These are phyloP conservation scores for Carassius auratus DNA, from an alignment of 2,113 vertebrate species.

Conservation along the genomic window DNA sequence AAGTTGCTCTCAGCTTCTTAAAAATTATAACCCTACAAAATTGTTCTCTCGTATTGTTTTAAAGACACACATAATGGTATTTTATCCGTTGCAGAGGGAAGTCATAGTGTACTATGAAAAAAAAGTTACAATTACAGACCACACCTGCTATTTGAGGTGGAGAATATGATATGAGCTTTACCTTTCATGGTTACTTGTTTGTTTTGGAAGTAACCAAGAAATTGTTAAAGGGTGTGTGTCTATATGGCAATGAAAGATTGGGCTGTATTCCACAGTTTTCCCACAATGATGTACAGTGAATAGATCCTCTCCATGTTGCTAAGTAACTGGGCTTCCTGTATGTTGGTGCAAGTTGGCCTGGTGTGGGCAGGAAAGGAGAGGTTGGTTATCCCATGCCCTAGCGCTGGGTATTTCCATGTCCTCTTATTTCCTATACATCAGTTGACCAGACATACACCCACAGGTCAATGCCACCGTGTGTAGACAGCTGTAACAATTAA, in stretches of 20 bases:
- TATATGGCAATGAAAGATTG: not conserved
- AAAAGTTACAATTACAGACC: no score
- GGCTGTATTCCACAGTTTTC: not conserved
- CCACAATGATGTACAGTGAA: slow-evolving; percentile 13
- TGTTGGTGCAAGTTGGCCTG: slow-evolving; percentile 23
- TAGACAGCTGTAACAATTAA: slow-evolving; percentile 2
- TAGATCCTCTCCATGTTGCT: slow-evolving; percentile 31
- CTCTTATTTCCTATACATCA: slow-evolving; percentile 15
- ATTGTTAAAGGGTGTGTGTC: not conserved
- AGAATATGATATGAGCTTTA: slow-evolving; percentile 4
- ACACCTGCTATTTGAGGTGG: not conserved
- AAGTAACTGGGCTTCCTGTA: slow-evolving; percentile 16
- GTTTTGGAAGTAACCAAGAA: not conserved
- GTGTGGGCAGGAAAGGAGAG: slow-evolving; percentile 11
- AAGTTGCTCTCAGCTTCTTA: not conserved
- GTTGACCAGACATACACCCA: not conserved
- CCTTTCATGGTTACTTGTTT: not conserved
- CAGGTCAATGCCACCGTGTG: not conserved
- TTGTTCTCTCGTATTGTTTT: not conserved
- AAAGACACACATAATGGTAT: not conserved
- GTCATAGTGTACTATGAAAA: not conserved
- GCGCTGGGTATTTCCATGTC: slow-evolving; percentile 3
- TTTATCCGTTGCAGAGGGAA: not conserved
- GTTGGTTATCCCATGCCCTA: slow-evolving; percentile 8
- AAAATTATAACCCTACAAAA: not conserved